Percentiles rank a stretch among this genome's conserved stretches.
These are phyloP conservation scores for Lepilemur septentrionalis DNA, from an alignment of 2,797 vertebrate genomes.

Conservation along the genomic window DNA sequence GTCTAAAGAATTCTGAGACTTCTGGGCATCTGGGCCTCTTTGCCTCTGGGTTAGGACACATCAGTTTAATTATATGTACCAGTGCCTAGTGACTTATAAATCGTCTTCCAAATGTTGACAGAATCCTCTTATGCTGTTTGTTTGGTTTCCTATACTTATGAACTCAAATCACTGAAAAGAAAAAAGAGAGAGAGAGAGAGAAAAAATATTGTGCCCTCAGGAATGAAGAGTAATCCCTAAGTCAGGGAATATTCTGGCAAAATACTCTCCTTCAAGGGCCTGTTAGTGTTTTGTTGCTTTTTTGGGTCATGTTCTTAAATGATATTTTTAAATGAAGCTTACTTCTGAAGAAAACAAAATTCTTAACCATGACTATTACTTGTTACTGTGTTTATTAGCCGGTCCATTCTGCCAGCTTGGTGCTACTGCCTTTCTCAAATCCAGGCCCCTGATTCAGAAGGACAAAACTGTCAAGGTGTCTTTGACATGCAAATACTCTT, in stretches of 20 bases:
- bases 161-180: background rate
- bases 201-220: background rate
- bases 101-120: background rate
- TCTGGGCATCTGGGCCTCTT: background rate
- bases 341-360: background rate
- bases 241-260: background rate
- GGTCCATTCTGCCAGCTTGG: background rate
- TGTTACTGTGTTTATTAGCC: background rate
- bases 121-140: background rate
- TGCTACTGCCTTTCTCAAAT: background rate
- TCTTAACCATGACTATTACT: background rate
- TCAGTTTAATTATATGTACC: background rate
- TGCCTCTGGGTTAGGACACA: constrained; percentile 9
- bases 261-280: background rate
- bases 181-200: background rate
- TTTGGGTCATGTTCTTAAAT: background rate
- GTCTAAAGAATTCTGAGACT: background rate
- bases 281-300: background rate
- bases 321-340: background rate
- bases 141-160: constrained; percentile 1
- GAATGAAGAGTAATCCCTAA: background rate
- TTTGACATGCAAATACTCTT: background rate
- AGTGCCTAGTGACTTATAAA: background rate
- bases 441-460: background rate
- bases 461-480: background rate